Evolutionary conservation across 1,140 invertebrate genomes (phyloP).

Genomic region (Argopecten irradians): DNA sequence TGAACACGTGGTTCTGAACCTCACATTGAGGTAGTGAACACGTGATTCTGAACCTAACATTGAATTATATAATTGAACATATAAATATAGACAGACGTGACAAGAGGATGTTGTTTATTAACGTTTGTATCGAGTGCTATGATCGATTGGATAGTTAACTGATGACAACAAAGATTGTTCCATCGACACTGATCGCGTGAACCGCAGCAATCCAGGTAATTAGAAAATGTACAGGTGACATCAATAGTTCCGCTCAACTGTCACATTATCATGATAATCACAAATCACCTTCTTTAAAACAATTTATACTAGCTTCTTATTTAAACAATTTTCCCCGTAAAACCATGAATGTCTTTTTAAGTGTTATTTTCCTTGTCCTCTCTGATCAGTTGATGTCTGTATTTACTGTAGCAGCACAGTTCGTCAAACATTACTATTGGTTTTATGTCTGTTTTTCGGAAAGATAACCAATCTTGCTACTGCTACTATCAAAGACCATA

Average conservation of each 20-base stretch:
- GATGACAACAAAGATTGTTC: constrained; percentile 10
- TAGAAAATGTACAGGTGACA: constrained; percentile 21
- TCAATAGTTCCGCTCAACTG: not conserved
- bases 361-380: not conserved
- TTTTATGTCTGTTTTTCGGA: not conserved
- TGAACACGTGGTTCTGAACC: too few species aligned
- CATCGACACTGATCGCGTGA: not conserved
- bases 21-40: too few species aligned
- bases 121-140: not conserved
- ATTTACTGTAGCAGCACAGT: not conserved
- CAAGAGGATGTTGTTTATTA: too few species aligned
- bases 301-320: not conserved
- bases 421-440: not conserved
- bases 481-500: not conserved
- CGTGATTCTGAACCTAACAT: too few species aligned
- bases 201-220: constrained; percentile 1
- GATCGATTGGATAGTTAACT: not conserved
- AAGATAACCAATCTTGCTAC: not conserved
- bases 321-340: not conserved
- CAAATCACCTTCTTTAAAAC: not conserved
- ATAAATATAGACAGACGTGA: too few species aligned
- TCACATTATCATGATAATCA: not conserved
- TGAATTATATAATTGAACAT: too few species aligned
- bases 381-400: not conserved
- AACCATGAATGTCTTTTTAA: not conserved